phyloP scores from a whole-genome alignment of 2,113 vertebrate genomes.

The Oncorhynchus masou region DNA sequence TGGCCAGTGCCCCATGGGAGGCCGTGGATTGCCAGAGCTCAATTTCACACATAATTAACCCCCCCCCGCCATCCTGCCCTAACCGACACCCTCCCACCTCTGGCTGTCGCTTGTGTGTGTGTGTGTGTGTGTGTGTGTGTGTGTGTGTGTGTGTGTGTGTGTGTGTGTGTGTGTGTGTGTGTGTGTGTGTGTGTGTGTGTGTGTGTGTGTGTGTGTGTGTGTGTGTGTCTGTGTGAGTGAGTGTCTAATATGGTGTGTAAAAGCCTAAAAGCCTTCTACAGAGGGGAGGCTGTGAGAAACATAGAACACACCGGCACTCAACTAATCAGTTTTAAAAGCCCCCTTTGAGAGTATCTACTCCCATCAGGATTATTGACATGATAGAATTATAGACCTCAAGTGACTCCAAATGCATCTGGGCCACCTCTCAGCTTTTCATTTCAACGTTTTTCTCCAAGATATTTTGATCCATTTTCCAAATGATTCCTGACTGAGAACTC shows the following conservation, averaged over 20 bases:
- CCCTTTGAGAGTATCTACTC: constrained; percentile 39
- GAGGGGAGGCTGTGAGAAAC: constrained; percentile 41
- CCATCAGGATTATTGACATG: constrained; percentile 32
- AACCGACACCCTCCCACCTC: too few species aligned
- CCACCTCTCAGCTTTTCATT: not conserved
- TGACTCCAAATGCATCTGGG: constrained; percentile 22
- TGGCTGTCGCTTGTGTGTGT: too few species aligned
- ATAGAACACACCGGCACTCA: constrained; percentile 24
- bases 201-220: not conserved
- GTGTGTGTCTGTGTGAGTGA: too few species aligned
- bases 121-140: not conserved
- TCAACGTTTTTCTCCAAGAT: not conserved
- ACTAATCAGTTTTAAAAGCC: constrained; percentile 41
- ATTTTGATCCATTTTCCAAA: not conserved
- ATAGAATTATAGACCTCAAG: constrained; percentile 46
- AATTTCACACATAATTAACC: constrained; percentile 27
- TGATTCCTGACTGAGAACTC: not conserved
- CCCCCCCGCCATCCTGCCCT: not conserved
- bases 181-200: too few species aligned
- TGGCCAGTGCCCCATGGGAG: too few species aligned
- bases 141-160: too few species aligned
- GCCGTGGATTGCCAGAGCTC: not conserved
- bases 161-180: not conserved
- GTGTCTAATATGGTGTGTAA: not conserved
- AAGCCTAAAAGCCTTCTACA: constrained; percentile 21